These are phyloP conservation scores for Silurus glanis DNA, from an alignment of 2,113 vertebrate genomes.

Conservation along the genomic window DNA sequence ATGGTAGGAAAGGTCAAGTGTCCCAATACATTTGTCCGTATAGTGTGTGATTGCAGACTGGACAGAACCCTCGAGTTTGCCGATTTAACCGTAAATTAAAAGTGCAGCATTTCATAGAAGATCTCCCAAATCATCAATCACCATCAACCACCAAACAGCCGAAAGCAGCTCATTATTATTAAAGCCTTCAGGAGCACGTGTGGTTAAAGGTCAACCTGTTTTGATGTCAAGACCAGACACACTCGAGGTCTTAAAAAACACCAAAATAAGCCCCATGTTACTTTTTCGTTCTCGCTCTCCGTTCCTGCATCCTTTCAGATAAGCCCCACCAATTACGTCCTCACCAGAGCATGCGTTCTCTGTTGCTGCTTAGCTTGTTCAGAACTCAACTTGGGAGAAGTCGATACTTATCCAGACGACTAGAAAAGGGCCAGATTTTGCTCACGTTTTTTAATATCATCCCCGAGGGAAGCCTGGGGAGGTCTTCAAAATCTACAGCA, in stretches of 20 bases:
- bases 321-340: constrained; percentile 28
- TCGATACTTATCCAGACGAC: constrained; percentile 54
- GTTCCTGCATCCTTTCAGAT: neutral
- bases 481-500: constrained; percentile 47
- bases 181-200: neutral
- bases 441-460: constrained; percentile 42
- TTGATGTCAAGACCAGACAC: neutral
- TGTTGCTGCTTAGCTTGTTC: constrained; percentile 39
- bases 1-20: too few relatives aligned
- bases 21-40: too few relatives aligned
- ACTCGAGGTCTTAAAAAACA: neutral
- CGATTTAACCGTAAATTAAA: neutral
- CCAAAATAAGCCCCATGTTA: neutral
- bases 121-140: neutral
- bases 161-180: neutral
- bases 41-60: too few relatives aligned
- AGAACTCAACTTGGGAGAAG: constrained; percentile 45
- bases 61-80: too few relatives aligned
- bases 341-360: constrained; percentile 37
- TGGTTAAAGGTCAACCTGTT: constrained; percentile 28
- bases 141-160: too few relatives aligned
- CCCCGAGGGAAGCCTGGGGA: constrained; percentile 39
- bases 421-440: constrained; percentile 49
- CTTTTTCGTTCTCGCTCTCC: neutral
- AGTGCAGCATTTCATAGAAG: neutral